Evolutionary conservation across 2,113 vertebrate genomes (phyloP), one percentile per base, ranked within the genome.

Genomic region (Zosterops japonicus): DNA sequence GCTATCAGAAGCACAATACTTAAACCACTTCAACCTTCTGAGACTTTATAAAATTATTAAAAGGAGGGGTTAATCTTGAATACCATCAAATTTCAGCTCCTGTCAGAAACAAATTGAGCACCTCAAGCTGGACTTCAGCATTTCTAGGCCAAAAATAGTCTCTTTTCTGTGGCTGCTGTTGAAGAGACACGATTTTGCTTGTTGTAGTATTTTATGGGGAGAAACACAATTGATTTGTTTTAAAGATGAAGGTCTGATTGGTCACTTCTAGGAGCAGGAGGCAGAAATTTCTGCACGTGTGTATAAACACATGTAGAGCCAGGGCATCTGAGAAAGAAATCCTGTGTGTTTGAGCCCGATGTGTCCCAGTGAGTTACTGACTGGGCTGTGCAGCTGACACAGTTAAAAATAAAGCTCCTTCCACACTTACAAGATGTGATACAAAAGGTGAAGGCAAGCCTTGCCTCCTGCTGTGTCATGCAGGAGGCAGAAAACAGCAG

Each of bases 361-460:
- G 27, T 49, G 71, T 39, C 67, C 75, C 20, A 2, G 50, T 8
- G 85, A 92, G 71, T 70, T 70, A 35, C 75, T 50, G 82, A 14
- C 5, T 2, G 63, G 75, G 63, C 57, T 87, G 39, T 3, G 2
- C 28, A 52, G 49, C 57, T 90, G 88, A 56, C 70, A 47, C 39
- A 13, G 84, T 47, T 86, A 67, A 91, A 94, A 96, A 94, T 79
- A 85, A 89, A 92, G n/a, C 50, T 60, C 60, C 68, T 67, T 81
- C 83, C 46, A 12, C 57, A 9, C 44, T 75, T 82, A 76, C 70
- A 63, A 84, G 79, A 23, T 29, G 52, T 27, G 70, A 36, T 55
- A 61, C 56, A 81, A 64, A 78, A 96, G 86, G 95, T 72, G 68
- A 74, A 31, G 0, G 0, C 56, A 23, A 94, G 74, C 87, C 72